A percentile compares a stretch with the other conserved stretches of the same genome.
These are phyloP conservation scores for Drosophila nr. medialis DNA, from an alignment of 2,888 invertebrate genomes.

Conservation along the genomic window DNA sequence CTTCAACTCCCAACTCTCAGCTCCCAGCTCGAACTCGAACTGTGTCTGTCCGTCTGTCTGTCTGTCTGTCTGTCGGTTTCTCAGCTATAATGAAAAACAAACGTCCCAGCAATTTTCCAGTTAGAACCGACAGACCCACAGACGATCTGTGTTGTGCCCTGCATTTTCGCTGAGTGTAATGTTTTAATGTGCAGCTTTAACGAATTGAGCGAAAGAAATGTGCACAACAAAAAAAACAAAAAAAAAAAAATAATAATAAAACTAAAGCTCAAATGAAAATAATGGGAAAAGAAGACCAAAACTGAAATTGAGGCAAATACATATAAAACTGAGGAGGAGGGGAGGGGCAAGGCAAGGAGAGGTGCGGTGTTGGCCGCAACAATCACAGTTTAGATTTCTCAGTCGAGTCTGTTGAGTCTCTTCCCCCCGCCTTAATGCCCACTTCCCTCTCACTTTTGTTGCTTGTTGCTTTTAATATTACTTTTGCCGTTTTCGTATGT, in stretches of 20 bases:
- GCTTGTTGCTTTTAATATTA: constrained; percentile 60
- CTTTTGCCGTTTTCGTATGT: constrained; percentile 64
- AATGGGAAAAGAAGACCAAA: constrained; percentile 73
- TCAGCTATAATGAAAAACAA: constrained; percentile 73
- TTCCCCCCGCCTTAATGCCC: neutral
- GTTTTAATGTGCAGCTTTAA: constrained; percentile 71
- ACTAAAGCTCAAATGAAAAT: constrained; percentile 62
- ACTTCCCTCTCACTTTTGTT: constrained; percentile 16
- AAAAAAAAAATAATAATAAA: constrained; percentile 31
- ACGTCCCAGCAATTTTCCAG: constrained; percentile 77
- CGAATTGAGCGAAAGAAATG: constrained; percentile 68
- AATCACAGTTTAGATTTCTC: constrained; percentile 78
- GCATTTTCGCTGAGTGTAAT: constrained; percentile 72
- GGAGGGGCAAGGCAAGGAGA: neutral
- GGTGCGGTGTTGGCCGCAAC: constrained; percentile 37
- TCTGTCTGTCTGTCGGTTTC: neutral
- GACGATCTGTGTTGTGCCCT: constrained; percentile 19
- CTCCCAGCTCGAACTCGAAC: constrained; percentile 2
- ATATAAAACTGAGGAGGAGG: neutral
- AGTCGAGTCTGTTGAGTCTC: constrained; percentile 16
- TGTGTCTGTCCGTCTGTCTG: neutral
- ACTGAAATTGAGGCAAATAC: constrained; percentile 70
- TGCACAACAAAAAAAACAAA: constrained; percentile 34
- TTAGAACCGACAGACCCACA: constrained; percentile 55
- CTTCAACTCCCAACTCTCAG: constrained; percentile 18